These are phyloP conservation scores for Bombus huntii DNA, from an alignment of 1,140 invertebrate species.

Conservation along the genomic window DNA sequence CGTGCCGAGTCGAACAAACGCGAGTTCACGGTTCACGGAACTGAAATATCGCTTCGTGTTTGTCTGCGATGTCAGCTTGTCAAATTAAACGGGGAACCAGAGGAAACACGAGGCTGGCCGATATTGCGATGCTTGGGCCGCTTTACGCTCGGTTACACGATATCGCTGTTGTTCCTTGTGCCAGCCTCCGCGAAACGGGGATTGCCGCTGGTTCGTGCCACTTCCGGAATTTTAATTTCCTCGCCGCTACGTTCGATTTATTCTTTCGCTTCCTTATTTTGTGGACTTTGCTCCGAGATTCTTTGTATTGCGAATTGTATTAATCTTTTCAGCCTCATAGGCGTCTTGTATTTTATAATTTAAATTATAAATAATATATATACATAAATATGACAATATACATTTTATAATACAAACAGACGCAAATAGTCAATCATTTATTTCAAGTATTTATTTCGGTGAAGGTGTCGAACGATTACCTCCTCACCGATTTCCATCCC, in stretches of 20 bases:
- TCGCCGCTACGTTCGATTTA: not conserved
- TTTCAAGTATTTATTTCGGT: too few species aligned
- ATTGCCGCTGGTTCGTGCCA: not conserved
- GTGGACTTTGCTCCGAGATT: too few species aligned
- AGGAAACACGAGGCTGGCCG: conserved; percentile 14
- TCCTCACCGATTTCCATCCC: too few species aligned
- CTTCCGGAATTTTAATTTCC: not conserved
- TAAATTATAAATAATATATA: too few species aligned
- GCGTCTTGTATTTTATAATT: too few species aligned
- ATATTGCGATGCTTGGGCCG: conserved; percentile 17
- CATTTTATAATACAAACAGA: too few species aligned
- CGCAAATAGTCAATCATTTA: too few species aligned
- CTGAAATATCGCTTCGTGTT: conserved; percentile 29
- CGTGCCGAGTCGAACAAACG: conserved; percentile 1
- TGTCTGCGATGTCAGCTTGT: conserved; percentile 25
- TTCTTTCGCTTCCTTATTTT: not conserved
- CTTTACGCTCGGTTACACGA: not conserved
- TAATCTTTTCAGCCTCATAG: too few species aligned
- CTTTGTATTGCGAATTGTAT: too few species aligned
- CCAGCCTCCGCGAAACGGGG: not conserved
- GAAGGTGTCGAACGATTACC: too few species aligned
- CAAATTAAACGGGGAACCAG: conserved; percentile 30
- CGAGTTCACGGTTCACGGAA: conserved; percentile 24
- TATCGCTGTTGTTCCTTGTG: not conserved
- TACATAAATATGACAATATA: too few species aligned